A percentile compares a stretch with the other conserved stretches of the same genome.
phyloP scores from a whole-genome alignment of 2,888 invertebrate genomes.

The Adineta ricciae region DNA sequence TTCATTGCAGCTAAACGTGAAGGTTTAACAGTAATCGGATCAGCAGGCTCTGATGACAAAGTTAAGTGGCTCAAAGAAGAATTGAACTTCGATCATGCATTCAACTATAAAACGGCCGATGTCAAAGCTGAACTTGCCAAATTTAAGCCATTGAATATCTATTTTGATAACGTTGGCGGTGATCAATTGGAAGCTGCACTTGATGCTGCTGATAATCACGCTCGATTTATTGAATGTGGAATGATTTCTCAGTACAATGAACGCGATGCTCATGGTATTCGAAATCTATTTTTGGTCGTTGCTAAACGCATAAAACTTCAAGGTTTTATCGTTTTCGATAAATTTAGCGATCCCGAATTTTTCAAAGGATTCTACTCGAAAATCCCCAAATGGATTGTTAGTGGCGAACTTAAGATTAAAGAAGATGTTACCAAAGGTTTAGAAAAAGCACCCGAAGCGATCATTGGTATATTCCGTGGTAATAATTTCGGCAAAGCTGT shows the following conservation, averaged over 20 bases:
- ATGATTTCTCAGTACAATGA: conserved; percentile 7
- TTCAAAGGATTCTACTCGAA: neutral
- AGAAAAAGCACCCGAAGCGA: neutral
- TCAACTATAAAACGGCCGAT: conserved; percentile 63
- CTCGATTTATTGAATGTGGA: conserved; percentile 19
- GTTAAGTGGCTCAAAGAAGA: conserved; percentile 60
- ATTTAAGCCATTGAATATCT: conserved; percentile 63
- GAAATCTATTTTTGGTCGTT: neutral
- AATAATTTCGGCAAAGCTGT: conserved; percentile 16
- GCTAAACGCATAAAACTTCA: conserved; percentile 2
- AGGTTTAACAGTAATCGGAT: conserved; percentile 61
- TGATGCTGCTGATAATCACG: neutral
- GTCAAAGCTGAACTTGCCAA: conserved; percentile 55
- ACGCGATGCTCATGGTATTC: neutral
- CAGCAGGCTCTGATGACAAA: conserved; percentile 64
- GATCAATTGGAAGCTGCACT: neutral
- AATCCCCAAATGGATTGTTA: conserved; percentile 15
- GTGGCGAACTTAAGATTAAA: neutral
- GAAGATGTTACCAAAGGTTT: conserved; percentile 19
- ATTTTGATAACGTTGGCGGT: conserved; percentile 62
- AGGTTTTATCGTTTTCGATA: conserved; percentile 3
- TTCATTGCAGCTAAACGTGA: conserved; percentile 31
- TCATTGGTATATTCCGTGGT: neutral
- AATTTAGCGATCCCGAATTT: neutral
- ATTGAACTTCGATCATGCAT: conserved; percentile 61